Percentiles rank a stretch among this genome's conserved stretches.
Conservation (phyloP, 2,888 invertebrate species). For the Trichogramma evanescens region DNA sequence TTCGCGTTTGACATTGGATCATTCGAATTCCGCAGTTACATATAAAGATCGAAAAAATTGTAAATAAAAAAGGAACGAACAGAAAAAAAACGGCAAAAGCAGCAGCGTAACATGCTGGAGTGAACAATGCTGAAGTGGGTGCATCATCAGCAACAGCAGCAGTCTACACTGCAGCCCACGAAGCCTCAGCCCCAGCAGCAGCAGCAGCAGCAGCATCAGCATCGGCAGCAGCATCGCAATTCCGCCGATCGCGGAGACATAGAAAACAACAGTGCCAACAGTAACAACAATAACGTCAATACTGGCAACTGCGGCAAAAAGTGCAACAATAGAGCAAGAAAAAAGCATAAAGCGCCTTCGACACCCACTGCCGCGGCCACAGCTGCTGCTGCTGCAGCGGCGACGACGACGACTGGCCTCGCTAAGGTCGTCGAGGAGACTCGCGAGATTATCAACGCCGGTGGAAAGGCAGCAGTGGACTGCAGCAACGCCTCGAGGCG, state of each 20-base stretch:
- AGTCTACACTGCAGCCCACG: constrained; percentile 13
- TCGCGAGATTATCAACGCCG: too few relatives aligned
- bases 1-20: too few relatives aligned
- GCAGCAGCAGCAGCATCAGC: not conserved
- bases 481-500: constrained; percentile 19
- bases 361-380: too few relatives aligned
- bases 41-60: not conserved
- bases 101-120: constrained; percentile 1
- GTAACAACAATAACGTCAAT: not conserved
- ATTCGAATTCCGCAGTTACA: not conserved
- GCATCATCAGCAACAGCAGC: constrained; percentile 9
- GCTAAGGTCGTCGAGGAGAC: too few relatives aligned
- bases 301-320: not conserved
- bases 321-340: too few relatives aligned
- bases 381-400: too few relatives aligned
- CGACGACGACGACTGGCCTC: too few relatives aligned
- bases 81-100: not conserved
- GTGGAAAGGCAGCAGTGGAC: too few relatives aligned
- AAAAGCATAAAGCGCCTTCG: too few relatives aligned
- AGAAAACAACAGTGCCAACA: not conserved
- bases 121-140: constrained; percentile 23
- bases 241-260: not conserved
- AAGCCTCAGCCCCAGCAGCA: not conserved
- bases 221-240: not conserved
- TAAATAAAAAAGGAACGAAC: not conserved